Evolutionary conservation across 2,888 invertebrate species (phyloP).

Genomic region (Melieria crassipennis): DNA sequence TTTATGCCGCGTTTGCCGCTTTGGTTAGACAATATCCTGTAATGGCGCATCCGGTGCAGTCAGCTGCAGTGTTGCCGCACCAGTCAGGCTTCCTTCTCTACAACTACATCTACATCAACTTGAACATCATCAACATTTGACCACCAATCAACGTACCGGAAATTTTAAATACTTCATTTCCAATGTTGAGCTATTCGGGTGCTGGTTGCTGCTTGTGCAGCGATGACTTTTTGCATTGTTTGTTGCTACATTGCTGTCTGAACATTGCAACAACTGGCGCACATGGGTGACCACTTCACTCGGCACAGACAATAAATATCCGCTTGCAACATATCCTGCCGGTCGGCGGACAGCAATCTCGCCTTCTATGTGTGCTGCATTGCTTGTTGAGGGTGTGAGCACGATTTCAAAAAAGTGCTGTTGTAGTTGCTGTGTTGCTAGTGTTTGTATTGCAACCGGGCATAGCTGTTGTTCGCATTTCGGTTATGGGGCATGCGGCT

Average conservation of each 20-base stretch:
- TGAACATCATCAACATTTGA: not conserved
- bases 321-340: slow-evolving; percentile 21
- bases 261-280: slow-evolving; percentile 1
- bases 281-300: slow-evolving; percentile 8
- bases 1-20: too few species aligned
- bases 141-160: slow-evolving; percentile 15
- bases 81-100: too few species aligned
- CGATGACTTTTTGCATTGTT: not conserved
- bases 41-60: too few species aligned
- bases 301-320: slow-evolving; percentile 12
- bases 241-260: not conserved
- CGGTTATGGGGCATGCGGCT: not conserved
- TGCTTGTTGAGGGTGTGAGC: too few species aligned
- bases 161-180: slow-evolving; percentile 18
- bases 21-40: too few species aligned
- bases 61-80: too few species aligned
- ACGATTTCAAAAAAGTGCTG: too few species aligned
- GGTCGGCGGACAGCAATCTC: not conserved
- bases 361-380: too few species aligned
- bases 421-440: too few species aligned
- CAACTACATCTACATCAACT: not conserved
- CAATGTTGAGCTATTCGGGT: slow-evolving; percentile 3
- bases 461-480: not conserved
- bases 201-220: not conserved
- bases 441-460: too few species aligned